Percentiles rank a stretch among this genome's conserved stretches.
phyloP scores from a whole-genome alignment of 2,797 vertebrate species.

The Columba guinea region DNA sequence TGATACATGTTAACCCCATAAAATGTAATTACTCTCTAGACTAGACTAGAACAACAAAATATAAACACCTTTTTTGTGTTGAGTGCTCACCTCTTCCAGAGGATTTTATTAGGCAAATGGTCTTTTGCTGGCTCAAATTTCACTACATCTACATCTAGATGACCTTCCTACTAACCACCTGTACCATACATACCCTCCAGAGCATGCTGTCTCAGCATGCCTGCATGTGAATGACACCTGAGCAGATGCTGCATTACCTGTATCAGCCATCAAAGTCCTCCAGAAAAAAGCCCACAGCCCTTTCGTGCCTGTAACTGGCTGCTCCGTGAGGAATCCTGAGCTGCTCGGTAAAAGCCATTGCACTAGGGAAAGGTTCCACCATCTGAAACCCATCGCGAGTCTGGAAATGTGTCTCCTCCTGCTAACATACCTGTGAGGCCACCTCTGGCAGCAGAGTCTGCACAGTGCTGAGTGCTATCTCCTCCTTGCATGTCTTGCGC shows the following conservation, averaged over 20 bases:
- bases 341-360: too few relatives aligned
- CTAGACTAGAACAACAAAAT: neutral
- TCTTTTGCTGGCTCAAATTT: neutral
- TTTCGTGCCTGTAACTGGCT: neutral
- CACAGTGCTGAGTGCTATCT: too few relatives aligned
- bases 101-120: neutral
- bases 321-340: neutral
- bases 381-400: too few relatives aligned
- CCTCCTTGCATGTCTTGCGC: too few relatives aligned
- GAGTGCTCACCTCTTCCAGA: neutral
- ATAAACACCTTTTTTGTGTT: neutral
- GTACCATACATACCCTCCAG: rapidly evolving
- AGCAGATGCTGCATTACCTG: neutral
- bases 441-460: too few relatives aligned
- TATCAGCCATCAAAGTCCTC: neutral
- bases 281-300: neutral
- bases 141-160: neutral
- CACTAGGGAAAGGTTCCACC: too few relatives aligned
- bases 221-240: neutral
- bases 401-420: too few relatives aligned
- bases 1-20: neutral
- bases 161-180: neutral
- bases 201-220: rapidly evolving
- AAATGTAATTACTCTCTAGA: neutral
- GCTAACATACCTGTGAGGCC: too few relatives aligned